Conservation (phyloP, 2,797 vertebrate genomes). For the Platalea minor region DNA sequence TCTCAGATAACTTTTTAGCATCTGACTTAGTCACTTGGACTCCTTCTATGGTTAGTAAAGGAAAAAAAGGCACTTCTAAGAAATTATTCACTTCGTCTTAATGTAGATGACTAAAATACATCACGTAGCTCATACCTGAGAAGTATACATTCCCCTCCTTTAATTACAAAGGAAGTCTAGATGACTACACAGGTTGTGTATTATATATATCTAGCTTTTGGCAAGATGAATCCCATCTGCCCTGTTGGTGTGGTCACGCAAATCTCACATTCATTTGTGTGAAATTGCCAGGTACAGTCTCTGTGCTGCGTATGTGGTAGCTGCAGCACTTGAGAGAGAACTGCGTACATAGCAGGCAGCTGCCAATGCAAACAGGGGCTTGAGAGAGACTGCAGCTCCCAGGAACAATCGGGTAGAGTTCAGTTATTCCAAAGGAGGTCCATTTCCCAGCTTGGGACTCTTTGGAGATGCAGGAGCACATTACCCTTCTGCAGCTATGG, state of each 20-base stretch:
- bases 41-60: neutral
- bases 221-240: neutral
- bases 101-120: neutral
- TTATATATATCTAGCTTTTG: neutral
- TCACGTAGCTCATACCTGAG: neutral
- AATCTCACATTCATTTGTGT: neutral
- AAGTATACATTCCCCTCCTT: neutral
- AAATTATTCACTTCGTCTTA: neutral
- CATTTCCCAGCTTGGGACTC: neutral
- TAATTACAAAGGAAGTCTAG: neutral
- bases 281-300: neutral
- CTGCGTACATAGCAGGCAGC: neutral
- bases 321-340: neutral
- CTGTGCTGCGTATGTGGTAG: neutral
- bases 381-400: neutral
- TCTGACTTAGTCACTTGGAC: neutral
- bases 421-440: neutral
- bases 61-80: neutral
- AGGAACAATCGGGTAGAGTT: neutral
- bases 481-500: neutral
- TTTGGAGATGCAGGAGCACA: neutral
- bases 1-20: neutral
- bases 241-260: rapidly evolving
- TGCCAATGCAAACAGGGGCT: neutral
- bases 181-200: neutral